Evolutionary conservation across 2,113 vertebrate species (phyloP), one percentile per base, ranked within the genome.

Genomic region (Xiphias gladius): DNA sequence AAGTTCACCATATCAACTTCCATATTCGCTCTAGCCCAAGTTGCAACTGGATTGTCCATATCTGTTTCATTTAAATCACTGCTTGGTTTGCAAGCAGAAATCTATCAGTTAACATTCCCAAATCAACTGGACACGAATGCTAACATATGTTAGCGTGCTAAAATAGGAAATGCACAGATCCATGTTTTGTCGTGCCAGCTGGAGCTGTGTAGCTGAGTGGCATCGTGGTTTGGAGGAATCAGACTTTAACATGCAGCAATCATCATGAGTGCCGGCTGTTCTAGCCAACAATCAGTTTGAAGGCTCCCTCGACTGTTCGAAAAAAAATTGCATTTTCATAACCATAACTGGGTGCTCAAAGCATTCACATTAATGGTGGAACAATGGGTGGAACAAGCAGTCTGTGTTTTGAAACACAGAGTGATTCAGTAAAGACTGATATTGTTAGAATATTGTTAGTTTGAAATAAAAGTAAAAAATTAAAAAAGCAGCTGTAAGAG

Each of bases 401-500:
- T 74, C 8, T 55, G 19, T 26, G 5, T 64, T 30, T 64, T 1
- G 41, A 20, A 24, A 46, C 14, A 48, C 30, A 54, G 19, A 52
- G 11, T 46, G n/a, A 35, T 37, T 20, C 52, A n/a, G 8, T 17
- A 37, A 10, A 48, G 28, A 43, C 3, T 52, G 7, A 35, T 32
- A 26, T 55, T 22, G 37, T 24, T 2, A 1, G 5, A 11, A 63
- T 72, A 35, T 50, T 0, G 1, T 7, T 46, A 32, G 20, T 19
- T 37, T 76, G 26, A 37, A 39, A 58, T 39, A 30, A 73, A 80
- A 74, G 26, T 43, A 11, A 63, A 66, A 67, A 76, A 70, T 30
- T 20, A 62, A 58, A 17, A 28, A 79, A 41, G 48, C 37, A 37
- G 20, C n/a, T 67, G 55, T 24, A 30, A 41, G 17, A 63, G 37